Conservation (phyloP, 2,888 invertebrate genomes). For the Drosophila histrio region DNA sequence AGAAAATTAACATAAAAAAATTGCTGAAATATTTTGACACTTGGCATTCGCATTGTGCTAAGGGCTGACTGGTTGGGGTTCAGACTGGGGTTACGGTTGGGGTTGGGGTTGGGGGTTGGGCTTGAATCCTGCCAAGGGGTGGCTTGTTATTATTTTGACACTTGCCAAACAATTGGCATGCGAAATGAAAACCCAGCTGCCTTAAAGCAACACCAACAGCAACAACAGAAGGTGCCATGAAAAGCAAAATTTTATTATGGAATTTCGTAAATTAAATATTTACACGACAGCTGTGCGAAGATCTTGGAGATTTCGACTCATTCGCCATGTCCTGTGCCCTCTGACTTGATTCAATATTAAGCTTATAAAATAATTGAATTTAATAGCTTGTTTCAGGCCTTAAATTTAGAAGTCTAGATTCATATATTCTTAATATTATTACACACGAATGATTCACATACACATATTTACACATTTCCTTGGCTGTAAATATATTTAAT, state of each 20-base stretch:
- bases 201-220: slow-evolving; percentile 49
- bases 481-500: too few species aligned
- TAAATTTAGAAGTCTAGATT: slow-evolving; percentile 15
- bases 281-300: slow-evolving; percentile 74
- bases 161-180: slow-evolving; percentile 78
- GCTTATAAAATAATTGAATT: slow-evolving; percentile 63
- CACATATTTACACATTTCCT: too few species aligned
- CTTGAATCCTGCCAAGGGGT: slow-evolving; percentile 40
- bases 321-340: neutral
- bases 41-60: slow-evolving; percentile 55
- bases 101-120: neutral
- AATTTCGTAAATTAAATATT: slow-evolving; percentile 76
- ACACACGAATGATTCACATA: neutral
- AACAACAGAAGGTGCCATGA: slow-evolving; percentile 46
- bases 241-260: slow-evolving; percentile 69
- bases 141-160: slow-evolving; percentile 79
- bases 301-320: slow-evolving; percentile 34
- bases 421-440: neutral
- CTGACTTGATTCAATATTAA: slow-evolving; percentile 56
- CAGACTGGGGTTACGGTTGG: neutral
- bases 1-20: slow-evolving; percentile 80
- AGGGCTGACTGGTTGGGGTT: slow-evolving; percentile 17
- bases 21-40: slow-evolving; percentile 76
- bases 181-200: slow-evolving; percentile 70
- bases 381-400: slow-evolving; percentile 46